Conservation (phyloP, 2,797 vertebrate genomes). For the Gastrophryne carolinensis region DNA sequence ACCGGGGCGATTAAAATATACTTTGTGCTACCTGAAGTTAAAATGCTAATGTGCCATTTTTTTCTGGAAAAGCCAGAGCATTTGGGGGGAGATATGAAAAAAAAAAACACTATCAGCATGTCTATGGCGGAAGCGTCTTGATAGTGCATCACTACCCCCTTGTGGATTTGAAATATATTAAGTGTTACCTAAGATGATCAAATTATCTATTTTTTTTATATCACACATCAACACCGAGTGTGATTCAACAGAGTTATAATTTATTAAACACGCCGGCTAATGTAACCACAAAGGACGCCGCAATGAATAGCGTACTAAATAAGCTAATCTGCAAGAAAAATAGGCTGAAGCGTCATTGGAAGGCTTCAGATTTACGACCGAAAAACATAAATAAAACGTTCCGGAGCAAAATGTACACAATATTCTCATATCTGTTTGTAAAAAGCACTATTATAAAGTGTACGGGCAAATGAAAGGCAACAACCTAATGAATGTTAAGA, state of each 20-base stretch:
- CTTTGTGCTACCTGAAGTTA: conserved; percentile 56
- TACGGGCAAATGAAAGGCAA: no score
- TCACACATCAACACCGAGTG: background rate
- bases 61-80: conserved; percentile 57
- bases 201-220: conserved; percentile 11
- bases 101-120: conserved; percentile 53
- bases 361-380: background rate
- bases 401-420: no score
- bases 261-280: background rate
- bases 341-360: no score
- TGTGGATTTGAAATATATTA: conserved; percentile 74
- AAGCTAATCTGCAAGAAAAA: background rate
- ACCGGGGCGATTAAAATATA: conserved; percentile 57
- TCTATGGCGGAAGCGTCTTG: conserved; percentile 56
- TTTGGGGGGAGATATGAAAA: conserved; percentile 21
- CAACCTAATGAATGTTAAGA: no score
- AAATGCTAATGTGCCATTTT: conserved; percentile 58
- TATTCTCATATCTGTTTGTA: no score
- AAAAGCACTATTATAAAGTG: no score
- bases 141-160: conserved; percentile 90
- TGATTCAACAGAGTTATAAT: background rate
- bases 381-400: background rate
- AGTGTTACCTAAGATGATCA: conserved; percentile 17
- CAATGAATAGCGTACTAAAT: background rate
- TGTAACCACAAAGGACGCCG: background rate